These are phyloP conservation scores for Poecilia velifera DNA, from an alignment of 2,797 vertebrate genomes.

Conservation along the genomic window DNA sequence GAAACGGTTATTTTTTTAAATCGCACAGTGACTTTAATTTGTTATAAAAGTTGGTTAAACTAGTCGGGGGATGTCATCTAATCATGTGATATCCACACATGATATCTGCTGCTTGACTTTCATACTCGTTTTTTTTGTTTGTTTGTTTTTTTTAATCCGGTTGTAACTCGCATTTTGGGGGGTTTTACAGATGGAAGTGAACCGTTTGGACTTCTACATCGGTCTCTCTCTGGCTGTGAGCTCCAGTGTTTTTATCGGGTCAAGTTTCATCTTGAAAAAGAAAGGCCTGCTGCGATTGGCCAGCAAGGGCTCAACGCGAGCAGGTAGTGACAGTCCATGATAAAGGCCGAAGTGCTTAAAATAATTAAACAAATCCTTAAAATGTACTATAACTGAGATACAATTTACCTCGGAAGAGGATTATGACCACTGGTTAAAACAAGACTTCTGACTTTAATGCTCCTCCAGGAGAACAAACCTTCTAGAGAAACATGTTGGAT, in stretches of 20 bases:
- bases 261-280: slow-evolving; percentile 89
- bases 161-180: background rate
- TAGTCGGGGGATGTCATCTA: background rate
- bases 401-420: background rate
- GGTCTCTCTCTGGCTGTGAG: slow-evolving; percentile 83
- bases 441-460: background rate
- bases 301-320: slow-evolving; percentile 81
- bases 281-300: slow-evolving; percentile 86
- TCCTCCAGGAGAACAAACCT: background rate
- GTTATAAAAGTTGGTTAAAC: background rate
- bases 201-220: slow-evolving; percentile 77
- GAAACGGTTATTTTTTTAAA: background rate
- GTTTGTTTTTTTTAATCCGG: background rate
- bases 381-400: background rate
- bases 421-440: background rate
- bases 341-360: background rate
- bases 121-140: background rate
- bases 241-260: slow-evolving; percentile 86
- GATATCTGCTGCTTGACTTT: slow-evolving; percentile 4
- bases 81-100: slow-evolving; percentile 58
- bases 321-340: slow-evolving; percentile 73
- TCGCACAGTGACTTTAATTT: fast-evolving
- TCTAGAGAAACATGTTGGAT: background rate
- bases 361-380: background rate
- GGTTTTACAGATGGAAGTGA: slow-evolving; percentile 74